These are phyloP conservation scores for Malurus alboscapulatus DNA, from an alignment of 2,113 vertebrate genomes.

Conservation along the genomic window DNA sequence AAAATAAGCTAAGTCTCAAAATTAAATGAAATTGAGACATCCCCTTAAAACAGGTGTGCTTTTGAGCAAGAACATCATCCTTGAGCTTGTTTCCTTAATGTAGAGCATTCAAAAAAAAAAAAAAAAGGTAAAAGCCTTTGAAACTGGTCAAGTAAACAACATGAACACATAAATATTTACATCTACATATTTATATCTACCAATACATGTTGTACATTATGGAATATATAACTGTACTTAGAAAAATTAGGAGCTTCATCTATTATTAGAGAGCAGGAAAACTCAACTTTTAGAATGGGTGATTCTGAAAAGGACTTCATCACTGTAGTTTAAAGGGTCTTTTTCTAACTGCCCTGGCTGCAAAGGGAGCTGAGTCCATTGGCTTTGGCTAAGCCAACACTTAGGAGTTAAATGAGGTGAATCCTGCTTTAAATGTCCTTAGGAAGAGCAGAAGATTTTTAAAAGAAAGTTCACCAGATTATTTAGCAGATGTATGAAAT, in stretches of 20 bases:
- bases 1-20: background rate
- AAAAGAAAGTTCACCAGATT: background rate
- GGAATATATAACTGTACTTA: background rate
- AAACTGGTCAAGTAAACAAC: background rate
- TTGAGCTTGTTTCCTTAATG: background rate
- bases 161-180: background rate
- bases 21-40: background rate
- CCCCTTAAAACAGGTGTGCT: accelerated
- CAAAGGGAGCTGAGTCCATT: background rate
- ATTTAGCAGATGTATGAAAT: background rate
- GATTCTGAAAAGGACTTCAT: background rate
- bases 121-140: background rate
- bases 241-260: background rate
- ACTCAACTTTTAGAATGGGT: background rate
- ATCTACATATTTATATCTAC: background rate
- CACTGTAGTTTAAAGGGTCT: background rate
- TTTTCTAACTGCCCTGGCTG: background rate
- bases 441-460: background rate
- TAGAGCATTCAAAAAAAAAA: accelerated
- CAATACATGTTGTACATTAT: background rate
- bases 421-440: background rate
- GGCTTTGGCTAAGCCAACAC: background rate
- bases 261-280: background rate
- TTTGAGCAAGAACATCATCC: background rate
- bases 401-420: background rate